phyloP scores from a whole-genome alignment of 2,113 vertebrate genomes.

The Ranitomeya imitator region DNA sequence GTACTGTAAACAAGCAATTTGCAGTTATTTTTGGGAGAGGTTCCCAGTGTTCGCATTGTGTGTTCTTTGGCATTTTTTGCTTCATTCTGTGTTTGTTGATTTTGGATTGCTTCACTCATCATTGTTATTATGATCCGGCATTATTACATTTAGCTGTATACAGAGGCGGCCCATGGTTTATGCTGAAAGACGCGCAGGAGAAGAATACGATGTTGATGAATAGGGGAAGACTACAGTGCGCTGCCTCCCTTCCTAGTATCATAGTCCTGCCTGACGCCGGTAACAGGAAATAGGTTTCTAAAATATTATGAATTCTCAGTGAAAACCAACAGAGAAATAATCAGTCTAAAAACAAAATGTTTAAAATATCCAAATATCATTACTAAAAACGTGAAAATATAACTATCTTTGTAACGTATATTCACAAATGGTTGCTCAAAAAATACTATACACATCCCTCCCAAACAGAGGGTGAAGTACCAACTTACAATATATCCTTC shows the following conservation, averaged over 20 bases:
- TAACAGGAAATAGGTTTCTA: background rate
- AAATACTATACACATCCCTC: too few relatives aligned
- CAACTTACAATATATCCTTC: too few relatives aligned
- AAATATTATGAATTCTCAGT: background rate
- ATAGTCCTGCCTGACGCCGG: background rate
- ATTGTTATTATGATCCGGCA: slow-evolving; percentile 32
- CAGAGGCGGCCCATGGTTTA: background rate
- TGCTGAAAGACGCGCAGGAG: slow-evolving; percentile 35
- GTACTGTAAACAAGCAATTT: background rate
- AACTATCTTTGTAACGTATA: too few relatives aligned
- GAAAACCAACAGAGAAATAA: too few relatives aligned
- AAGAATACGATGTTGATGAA: slow-evolving; percentile 19
- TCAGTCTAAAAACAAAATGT: too few relatives aligned
- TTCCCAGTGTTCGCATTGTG: background rate
- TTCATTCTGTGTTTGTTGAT: slow-evolving; percentile 44
- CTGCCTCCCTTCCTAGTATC: slow-evolving; percentile 21
- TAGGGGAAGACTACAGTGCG: background rate
- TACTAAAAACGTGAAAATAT: too few relatives aligned
- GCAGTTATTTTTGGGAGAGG: slow-evolving; percentile 30
- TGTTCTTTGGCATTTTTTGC: slow-evolving; percentile 21
- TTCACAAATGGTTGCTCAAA: too few relatives aligned
- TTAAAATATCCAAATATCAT: too few relatives aligned
- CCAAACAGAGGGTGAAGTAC: too few relatives aligned
- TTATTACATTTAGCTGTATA: slow-evolving; percentile 24
- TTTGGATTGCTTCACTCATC: slow-evolving; percentile 34